Base-by-base conservation (phyloP, 2,888 invertebrate genomes). In the Eudemis profundana region DNA sequence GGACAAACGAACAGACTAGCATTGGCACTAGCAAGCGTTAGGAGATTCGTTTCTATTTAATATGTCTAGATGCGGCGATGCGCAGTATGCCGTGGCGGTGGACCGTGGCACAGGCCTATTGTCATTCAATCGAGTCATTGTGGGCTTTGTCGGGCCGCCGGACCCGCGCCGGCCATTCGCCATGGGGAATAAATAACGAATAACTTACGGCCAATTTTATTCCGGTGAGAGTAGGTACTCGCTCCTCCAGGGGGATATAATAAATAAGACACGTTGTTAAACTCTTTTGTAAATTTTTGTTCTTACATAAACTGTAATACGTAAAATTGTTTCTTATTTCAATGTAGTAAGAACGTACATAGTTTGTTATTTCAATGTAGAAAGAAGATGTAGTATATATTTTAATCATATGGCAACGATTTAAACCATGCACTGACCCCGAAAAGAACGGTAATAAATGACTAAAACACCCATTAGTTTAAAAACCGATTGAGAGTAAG, bases 101-200 rank as follows among this genome's bases (percentile, higher is more conserved):
- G 53, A 53, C 53, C 61, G 61, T 46, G 46, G 60, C 61, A 36
- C 36, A n/a, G 44, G 12, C 27, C 61, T 61, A 61, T 61, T 61
- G 61, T 61, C 61, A 61, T 46, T 61, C 61, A 61, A 61, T 54
- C 53, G 51, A 46, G 53, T 36, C 38, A 61, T 61, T 61, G 61
- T 61, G 46, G 29, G 44, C 27, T 61, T 53, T 61, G 61, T 46
- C 17, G 50, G 61, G 29, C 42, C 60, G 60, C 60, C 29, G 51
- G 44, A 17, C 53, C 36, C 61, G 53, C 40, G 44, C 27, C 61
- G 53, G 46, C 44, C 51, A 36, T 53, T 61, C 61, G 36, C 36
- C 53, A 61, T 51, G 51, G 61, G 61, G 27, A 53, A 57, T n/a
- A n/a, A n/a, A n/a, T n/a, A n/a, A 38, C 14, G 14, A 23, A 23